Conservation (phyloP, 2,888 invertebrate genomes). For the Diabrotica balteata region DNA sequence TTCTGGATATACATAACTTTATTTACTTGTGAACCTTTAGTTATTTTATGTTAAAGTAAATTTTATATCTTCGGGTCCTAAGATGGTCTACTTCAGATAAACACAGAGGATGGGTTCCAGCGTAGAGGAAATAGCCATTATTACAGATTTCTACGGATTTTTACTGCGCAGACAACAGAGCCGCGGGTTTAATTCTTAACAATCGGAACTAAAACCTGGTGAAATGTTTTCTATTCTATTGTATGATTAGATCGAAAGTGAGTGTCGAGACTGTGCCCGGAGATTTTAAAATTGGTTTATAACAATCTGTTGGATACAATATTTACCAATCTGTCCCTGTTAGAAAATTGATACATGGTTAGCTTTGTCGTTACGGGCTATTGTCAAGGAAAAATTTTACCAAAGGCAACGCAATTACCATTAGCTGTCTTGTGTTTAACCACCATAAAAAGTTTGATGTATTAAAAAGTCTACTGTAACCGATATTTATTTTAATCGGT, state of each 20-base stretch:
- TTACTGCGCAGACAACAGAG: conserved; percentile 14
- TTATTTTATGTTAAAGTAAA: conserved; percentile 38
- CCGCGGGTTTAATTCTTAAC: conserved; percentile 10
- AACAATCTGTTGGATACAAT: conserved; percentile 3
- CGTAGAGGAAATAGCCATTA: conserved; percentile 38
- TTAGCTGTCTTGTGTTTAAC: too few species aligned
- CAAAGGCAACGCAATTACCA: too few species aligned
- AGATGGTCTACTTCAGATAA: conserved; percentile 43
- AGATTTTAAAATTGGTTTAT: conserved; percentile 14
- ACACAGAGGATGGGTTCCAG: conserved; percentile 36
- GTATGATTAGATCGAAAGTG: conserved; percentile 13
- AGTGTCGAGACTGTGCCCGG: conserved; percentile 10
- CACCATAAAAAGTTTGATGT: too few species aligned
- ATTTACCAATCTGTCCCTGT: conserved; percentile 2
- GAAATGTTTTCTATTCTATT: conserved; percentile 22
- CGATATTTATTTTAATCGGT: too few species aligned
- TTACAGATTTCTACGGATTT: conserved; percentile 34
- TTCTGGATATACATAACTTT: conserved; percentile 7
- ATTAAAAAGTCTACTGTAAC: too few species aligned
- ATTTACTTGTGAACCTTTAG: conserved; percentile 38
- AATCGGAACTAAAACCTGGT: conserved; percentile 15
- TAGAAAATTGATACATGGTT: conserved; percentile 2
- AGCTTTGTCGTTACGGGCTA: neutral
- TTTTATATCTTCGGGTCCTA: conserved; percentile 37
- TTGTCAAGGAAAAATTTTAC: too few species aligned